phyloP scores from a whole-genome alignment of 2,113 vertebrate species.

The Hoplias malabaricus region DNA sequence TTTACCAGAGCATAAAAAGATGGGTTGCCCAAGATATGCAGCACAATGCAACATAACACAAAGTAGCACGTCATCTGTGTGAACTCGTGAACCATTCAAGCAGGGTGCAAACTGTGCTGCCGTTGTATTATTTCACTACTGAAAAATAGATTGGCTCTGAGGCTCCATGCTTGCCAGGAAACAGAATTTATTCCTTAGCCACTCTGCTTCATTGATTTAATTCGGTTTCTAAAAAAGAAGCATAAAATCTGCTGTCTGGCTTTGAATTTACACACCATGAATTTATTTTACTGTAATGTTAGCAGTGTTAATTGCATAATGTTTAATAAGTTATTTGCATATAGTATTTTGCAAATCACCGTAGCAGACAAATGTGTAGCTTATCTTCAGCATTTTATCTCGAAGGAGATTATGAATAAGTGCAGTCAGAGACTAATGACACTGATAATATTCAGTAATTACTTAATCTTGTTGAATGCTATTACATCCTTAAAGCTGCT shows the following conservation, averaged over 20 bases:
- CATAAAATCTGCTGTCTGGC: background rate
- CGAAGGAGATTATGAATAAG: background rate
- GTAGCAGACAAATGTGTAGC: background rate
- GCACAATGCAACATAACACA: background rate
- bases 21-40: background rate
- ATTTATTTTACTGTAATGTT: background rate
- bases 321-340: background rate
- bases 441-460: constrained; percentile 14
- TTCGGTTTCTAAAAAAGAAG: background rate
- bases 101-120: background rate
- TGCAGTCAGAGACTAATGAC: background rate
- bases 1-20: background rate
- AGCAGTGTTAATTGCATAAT: constrained; percentile 8
- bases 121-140: background rate
- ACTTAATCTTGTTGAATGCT: background rate
- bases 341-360: background rate
- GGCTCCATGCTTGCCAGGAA: background rate
- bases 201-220: background rate
- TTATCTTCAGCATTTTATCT: background rate
- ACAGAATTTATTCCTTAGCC: background rate
- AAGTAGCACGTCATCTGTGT: background rate
- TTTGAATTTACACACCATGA: constrained; percentile 6
- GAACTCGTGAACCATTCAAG: background rate
- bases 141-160: background rate
- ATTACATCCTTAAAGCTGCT: constrained; percentile 1